A percentile compares a stretch with the other conserved stretches of the same genome.
phyloP scores from a whole-genome alignment of 2,797 vertebrate genomes.

The Cossypha polioptera region DNA sequence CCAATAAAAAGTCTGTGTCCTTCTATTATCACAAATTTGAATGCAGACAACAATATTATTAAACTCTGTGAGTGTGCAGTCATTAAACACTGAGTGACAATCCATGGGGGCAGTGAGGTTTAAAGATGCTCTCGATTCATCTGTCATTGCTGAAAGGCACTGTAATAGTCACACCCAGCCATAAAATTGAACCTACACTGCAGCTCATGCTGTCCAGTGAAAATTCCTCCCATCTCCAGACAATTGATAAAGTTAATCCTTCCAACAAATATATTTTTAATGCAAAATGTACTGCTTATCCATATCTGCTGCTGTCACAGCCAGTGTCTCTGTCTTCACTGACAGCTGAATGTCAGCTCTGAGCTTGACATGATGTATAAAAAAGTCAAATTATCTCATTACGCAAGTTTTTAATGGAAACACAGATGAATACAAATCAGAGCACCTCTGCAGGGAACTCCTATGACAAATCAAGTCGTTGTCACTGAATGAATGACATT shows the following conservation, averaged over 20 bases:
- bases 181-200: not conserved
- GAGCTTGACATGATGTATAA: not conserved
- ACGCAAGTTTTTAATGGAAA: conserved; percentile 33
- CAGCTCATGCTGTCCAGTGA: rapidly evolving
- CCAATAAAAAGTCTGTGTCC: not conserved
- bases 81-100: not conserved
- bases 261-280: not conserved
- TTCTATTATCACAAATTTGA: not conserved
- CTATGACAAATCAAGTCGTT: not conserved
- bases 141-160: not conserved
- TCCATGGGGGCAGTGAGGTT: not conserved
- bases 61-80: not conserved
- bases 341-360: not conserved
- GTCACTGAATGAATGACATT: conserved; percentile 24
- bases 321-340: not conserved
- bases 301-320: not conserved
- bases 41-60: not conserved
- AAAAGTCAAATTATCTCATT: conserved; percentile 37
- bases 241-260: not conserved
- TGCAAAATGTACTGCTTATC: not conserved
- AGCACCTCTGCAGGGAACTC: conserved; percentile 31
- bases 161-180: not conserved
- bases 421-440: conserved; percentile 5
- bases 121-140: not conserved
- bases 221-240: not conserved